Conservation (phyloP, 2,113 vertebrate genomes). For the Xerus inauris region DNA sequence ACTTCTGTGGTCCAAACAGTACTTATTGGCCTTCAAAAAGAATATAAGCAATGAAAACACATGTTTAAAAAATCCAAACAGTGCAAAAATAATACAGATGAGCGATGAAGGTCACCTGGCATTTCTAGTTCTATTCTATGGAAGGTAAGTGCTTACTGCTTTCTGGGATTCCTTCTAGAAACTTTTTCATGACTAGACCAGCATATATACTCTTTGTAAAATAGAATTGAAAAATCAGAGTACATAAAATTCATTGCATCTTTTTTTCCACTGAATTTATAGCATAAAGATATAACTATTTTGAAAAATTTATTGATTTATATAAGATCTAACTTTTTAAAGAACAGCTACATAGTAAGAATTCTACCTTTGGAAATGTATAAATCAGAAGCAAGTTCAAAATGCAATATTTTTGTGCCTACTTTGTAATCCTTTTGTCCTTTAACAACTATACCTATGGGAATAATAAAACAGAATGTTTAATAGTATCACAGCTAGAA, state of each 20-base stretch:
- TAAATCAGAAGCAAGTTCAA: background rate
- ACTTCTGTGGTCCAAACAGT: background rate
- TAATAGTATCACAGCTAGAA: background rate
- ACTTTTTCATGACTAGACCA: background rate
- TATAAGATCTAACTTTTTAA: background rate
- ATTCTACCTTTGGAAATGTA: background rate
- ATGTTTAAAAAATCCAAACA: conserved; percentile 1
- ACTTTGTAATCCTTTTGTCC: background rate
- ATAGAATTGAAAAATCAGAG: background rate
- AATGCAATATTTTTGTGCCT: background rate
- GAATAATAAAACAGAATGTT: background rate
- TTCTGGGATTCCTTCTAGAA: background rate
- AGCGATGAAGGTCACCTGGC: rapidly evolving
- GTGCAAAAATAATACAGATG: background rate
- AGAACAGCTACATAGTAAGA: background rate
- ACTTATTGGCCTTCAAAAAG: background rate
- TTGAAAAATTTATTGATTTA: no score
- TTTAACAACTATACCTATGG: background rate
- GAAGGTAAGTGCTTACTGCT: background rate
- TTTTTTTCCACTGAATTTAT: background rate
- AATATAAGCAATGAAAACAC: background rate
- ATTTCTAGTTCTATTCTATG: background rate
- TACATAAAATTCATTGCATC: rapidly evolving
- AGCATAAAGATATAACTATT: background rate
- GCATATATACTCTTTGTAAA: background rate